A percentile compares a stretch with the other conserved stretches of the same genome.
Conservation (phyloP, 2,888 invertebrate species). For the Diaprepes abbreviatus region DNA sequence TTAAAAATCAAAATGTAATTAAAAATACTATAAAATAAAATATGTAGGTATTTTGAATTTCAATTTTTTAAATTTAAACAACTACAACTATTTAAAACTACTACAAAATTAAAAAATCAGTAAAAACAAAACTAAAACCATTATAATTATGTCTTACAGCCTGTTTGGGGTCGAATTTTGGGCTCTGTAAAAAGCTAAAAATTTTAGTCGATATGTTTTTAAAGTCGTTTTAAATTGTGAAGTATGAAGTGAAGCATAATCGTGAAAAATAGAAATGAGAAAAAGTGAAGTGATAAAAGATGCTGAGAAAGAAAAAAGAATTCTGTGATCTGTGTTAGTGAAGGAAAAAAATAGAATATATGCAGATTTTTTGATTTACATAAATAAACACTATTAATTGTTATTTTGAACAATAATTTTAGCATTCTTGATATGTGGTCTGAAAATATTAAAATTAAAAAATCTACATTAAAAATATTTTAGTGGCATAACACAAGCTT, state of each 20-base stretch:
- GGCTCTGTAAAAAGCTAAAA: slow-evolving; percentile 34
- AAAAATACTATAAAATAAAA: too few relatives aligned
- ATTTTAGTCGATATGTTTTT: slow-evolving; percentile 18
- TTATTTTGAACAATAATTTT: too few relatives aligned
- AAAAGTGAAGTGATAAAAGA: slow-evolving; percentile 1
- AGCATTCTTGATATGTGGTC: too few relatives aligned
- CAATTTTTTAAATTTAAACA: too few relatives aligned
- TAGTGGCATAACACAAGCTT: background rate
- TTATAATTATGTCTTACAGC: slow-evolving; percentile 7
- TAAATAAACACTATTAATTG: too few relatives aligned
- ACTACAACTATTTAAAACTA: slow-evolving; percentile 18
- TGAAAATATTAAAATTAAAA: background rate
- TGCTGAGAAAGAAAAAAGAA: slow-evolving; percentile 14
- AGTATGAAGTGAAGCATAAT: slow-evolving; percentile 10
- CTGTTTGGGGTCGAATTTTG: slow-evolving; percentile 10
- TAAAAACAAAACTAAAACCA: slow-evolving; percentile 1
- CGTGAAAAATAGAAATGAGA: background rate
- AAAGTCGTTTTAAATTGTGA: slow-evolving; percentile 9
- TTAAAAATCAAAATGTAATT: too few relatives aligned
- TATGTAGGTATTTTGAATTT: too few relatives aligned
- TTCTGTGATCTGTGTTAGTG: background rate
- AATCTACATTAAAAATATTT: slow-evolving; percentile 2
- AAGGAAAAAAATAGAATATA: background rate
- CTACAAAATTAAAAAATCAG: slow-evolving; percentile 20
- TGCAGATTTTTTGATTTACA: background rate